These are phyloP conservation scores for Spheniscus mendiculus DNA, from an alignment of 2,113 vertebrate genomes.

Conservation along the genomic window DNA sequence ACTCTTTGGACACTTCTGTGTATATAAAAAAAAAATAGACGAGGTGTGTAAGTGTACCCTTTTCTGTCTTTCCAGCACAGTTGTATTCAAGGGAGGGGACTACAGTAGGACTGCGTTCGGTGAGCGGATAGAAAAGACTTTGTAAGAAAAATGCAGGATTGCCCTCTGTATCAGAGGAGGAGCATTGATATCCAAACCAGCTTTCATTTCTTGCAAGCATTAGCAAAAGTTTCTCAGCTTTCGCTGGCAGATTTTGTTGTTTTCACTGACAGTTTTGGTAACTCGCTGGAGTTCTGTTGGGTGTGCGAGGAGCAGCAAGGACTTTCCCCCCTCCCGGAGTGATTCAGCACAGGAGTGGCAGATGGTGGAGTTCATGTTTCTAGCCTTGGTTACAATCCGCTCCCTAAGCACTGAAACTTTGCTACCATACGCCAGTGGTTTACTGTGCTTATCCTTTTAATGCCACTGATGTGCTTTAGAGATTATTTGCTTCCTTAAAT, in stretches of 20 bases:
- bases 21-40: neutral
- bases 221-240: neutral
- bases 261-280: neutral
- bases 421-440: neutral
- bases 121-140: neutral
- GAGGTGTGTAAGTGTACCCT: neutral
- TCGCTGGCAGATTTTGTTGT: neutral
- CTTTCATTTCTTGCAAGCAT: neutral
- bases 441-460: constrained; percentile 10
- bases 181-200: neutral
- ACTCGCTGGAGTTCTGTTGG: neutral
- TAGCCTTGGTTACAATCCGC: neutral
- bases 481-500: neutral
- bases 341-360: constrained; percentile 45
- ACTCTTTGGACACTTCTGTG: neutral
- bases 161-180: neutral
- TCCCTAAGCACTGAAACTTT: neutral
- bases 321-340: neutral
- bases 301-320: neutral
- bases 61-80: neutral
- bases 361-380: constrained; percentile 18
- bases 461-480: neutral
- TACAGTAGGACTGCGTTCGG: neutral
- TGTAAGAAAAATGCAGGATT: neutral
- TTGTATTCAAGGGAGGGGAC: neutral